phyloP scores from a whole-genome alignment of 2,113 vertebrate genomes.

The Zosterops hypoxanthus region DNA sequence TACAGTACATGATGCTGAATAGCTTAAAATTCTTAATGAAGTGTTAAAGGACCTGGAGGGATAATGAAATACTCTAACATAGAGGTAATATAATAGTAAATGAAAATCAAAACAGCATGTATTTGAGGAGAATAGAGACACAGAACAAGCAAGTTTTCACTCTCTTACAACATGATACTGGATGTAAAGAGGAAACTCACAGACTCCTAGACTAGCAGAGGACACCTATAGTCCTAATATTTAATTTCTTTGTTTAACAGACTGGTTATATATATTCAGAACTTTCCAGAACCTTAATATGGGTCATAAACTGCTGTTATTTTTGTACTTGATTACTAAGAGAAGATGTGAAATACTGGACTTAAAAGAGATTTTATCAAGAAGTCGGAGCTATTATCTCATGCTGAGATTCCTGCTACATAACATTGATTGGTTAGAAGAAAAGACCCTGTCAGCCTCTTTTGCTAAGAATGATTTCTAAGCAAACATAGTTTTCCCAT shows the following conservation, averaged over 20 bases:
- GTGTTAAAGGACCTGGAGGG: background rate
- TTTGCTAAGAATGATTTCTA: background rate
- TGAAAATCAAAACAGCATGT: background rate
- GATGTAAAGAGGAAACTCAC: background rate
- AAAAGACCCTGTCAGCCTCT: background rate
- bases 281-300: background rate
- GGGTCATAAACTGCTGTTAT: background rate
- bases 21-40: conserved; percentile 11
- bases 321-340: background rate
- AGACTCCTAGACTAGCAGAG: background rate
- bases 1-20: background rate
- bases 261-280: background rate
- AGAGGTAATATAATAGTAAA: background rate
- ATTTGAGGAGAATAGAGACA: background rate
- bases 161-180: background rate
- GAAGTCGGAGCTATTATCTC: background rate
- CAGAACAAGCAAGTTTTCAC: background rate
- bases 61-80: background rate
- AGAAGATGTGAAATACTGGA: background rate
- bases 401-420: background rate
- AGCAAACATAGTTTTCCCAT: background rate
- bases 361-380: background rate
- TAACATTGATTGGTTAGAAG: background rate
- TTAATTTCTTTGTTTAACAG: background rate
- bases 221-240: background rate